Conservation (phyloP, 2,113 vertebrate genomes). For the Hippocampus abdominalis region DNA sequence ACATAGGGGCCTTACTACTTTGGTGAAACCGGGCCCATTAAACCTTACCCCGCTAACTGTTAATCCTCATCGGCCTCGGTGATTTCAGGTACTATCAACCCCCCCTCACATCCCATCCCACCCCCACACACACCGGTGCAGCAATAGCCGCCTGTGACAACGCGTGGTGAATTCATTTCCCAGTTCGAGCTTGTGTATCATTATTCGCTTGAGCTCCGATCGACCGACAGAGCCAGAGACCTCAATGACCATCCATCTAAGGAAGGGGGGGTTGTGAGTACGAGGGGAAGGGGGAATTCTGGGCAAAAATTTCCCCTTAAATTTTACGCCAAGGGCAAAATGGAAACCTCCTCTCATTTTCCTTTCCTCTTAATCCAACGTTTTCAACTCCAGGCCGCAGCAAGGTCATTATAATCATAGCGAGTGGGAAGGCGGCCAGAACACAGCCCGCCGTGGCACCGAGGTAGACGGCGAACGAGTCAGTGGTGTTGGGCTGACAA, state of each 20-base stretch:
- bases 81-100: constrained; percentile 32
- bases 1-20: constrained; percentile 29
- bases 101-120: constrained; percentile 6
- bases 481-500: constrained; percentile 47
- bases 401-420: constrained; percentile 81
- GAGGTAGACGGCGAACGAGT: constrained; percentile 68
- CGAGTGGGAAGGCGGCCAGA: constrained; percentile 74
- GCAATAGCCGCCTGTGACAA: constrained; percentile 16
- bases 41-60: constrained; percentile 30
- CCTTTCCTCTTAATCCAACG: constrained; percentile 78
- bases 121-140: neutral
- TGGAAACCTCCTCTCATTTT: constrained; percentile 79
- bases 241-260: constrained; percentile 56
- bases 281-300: constrained; percentile 54
- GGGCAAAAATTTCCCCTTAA: constrained; percentile 71
- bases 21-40: constrained; percentile 40
- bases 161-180: constrained; percentile 62
- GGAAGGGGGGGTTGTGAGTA: constrained; percentile 9
- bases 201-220: constrained; percentile 67
- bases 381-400: constrained; percentile 74
- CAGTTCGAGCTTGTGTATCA: constrained; percentile 69
- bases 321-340: constrained; percentile 77
- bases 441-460: constrained; percentile 71
- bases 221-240: constrained; percentile 47
- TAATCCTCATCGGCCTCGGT: constrained; percentile 28